Evolutionary conservation across 2,113 vertebrate genomes (phyloP), one percentile per base, ranked within the genome.

Genomic region (Albula goreensis): DNA sequence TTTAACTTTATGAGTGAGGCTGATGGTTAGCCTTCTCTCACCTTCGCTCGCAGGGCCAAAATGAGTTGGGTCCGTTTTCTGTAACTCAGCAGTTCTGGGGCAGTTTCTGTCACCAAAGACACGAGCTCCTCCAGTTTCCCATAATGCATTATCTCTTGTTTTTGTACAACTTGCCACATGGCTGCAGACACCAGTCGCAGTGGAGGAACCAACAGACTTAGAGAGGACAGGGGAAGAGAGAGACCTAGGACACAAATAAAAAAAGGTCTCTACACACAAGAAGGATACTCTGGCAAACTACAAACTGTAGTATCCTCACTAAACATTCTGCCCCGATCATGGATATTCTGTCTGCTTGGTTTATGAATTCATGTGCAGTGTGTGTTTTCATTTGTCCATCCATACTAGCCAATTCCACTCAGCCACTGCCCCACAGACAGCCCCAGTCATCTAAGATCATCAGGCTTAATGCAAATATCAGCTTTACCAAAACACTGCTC

Each of bases 1-100:
- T 60, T 60, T 60, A 11, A 11, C 56, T 60, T 15, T 7, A 66
- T 66, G 5, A 41, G 31, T 41, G 31, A 41, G 31, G 1, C 31
- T 41, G 31, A 41, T 41, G 31, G 15, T 74, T 31, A 74, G 10
- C 22, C 5, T 31, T 63, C 17, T 60, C 51, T 80, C 90, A 94
- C 94, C 93, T 92, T 93, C 60, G 93, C 93, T 79, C 90, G 90
- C 49, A 95, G 87, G 2, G 93, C 93, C 85, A 94, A 84, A 82
- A 90, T 91, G 15, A 95, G 89, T 25, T 93, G 92, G 25, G 89
- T 91, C 13, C 91, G 83, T 84, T 95, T 93, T 13, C 91, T 92
- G 86, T 89, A 91, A 82, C 78, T 88, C 50, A 94, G 90, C 86
- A 94, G 52, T 3, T 91, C 91, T 0, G 94, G 93, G 0, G 89